Conservation (phyloP, 2,797 vertebrate species). For the Choloepus didactylus region DNA sequence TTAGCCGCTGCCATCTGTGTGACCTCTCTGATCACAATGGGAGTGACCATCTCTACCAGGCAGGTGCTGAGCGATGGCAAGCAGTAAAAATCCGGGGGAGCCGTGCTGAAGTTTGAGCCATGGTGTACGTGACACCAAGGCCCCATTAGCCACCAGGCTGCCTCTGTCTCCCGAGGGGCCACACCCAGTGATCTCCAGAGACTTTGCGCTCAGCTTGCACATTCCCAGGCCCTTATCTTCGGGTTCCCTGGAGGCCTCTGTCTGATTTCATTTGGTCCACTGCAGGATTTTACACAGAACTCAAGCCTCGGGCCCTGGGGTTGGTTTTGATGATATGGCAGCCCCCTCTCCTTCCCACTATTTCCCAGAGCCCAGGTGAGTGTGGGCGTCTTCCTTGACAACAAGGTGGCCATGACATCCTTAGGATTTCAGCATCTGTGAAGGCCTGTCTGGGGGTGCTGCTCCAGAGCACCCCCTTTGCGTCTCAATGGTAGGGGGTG, state of each 20-base stretch:
- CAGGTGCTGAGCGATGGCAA: accelerated
- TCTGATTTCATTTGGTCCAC: not conserved
- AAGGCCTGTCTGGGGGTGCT: not conserved
- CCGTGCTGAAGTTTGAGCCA: not conserved
- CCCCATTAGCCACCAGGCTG: not conserved
- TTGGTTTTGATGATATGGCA: not conserved
- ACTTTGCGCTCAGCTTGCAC: not conserved
- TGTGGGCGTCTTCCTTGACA: not conserved
- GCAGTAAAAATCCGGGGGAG: not conserved
- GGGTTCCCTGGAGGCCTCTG: not conserved
- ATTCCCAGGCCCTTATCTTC: not conserved
- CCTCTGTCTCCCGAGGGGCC: not conserved
- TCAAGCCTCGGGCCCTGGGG: not conserved
- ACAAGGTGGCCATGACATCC: not conserved
- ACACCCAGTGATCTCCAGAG: not conserved
- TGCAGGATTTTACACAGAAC: not conserved
- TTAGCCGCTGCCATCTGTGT: not conserved
- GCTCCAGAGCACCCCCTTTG: not conserved
- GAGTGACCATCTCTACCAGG: not conserved
- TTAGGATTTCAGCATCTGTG: not conserved
- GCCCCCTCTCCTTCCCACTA: too few species aligned
- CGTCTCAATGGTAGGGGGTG: slow-evolving; percentile 66
- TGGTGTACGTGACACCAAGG: too few species aligned
- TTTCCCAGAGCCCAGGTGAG: not conserved
- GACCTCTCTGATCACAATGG: not conserved